Conservation (phyloP, 2,888 invertebrate genomes). For the Idaea dimidiata region DNA sequence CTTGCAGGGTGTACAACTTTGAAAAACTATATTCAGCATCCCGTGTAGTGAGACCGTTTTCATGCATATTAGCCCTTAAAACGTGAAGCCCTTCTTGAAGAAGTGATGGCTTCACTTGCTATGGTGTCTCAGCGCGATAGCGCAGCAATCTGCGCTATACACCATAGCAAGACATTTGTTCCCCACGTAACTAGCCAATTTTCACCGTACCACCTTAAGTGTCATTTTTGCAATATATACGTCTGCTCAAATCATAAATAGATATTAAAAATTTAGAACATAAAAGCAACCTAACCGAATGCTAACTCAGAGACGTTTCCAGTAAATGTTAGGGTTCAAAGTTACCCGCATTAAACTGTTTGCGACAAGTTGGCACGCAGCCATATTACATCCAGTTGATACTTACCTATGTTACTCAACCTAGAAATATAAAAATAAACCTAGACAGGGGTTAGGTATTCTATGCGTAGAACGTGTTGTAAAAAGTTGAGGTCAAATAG, state of each 20-base stretch:
- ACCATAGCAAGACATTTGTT: too few species aligned
- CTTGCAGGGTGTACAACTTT: too few species aligned
- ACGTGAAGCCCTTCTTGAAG: too few species aligned
- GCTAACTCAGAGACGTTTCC: background rate
- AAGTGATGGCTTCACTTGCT: too few species aligned
- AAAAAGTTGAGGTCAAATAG: background rate
- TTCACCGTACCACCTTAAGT: too few species aligned
- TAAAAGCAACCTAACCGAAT: background rate
- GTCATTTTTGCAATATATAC: background rate
- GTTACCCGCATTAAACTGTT: background rate
- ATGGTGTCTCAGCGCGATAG: too few species aligned
- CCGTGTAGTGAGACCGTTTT: too few species aligned
- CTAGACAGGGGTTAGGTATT: background rate
- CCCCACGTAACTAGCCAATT: too few species aligned
- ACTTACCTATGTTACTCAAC: background rate
- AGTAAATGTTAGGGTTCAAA: background rate
- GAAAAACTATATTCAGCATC: too few species aligned
- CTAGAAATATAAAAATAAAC: background rate
- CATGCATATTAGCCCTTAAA: too few species aligned
- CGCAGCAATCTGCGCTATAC: too few species aligned
- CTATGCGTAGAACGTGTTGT: background rate
- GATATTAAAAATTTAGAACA: background rate
- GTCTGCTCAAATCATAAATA: background rate
- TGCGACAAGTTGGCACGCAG: background rate
- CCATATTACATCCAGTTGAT: background rate